These are phyloP conservation scores for Oryzias woworae DNA, from an alignment of 2,113 vertebrate genomes.

Conservation along the genomic window DNA sequence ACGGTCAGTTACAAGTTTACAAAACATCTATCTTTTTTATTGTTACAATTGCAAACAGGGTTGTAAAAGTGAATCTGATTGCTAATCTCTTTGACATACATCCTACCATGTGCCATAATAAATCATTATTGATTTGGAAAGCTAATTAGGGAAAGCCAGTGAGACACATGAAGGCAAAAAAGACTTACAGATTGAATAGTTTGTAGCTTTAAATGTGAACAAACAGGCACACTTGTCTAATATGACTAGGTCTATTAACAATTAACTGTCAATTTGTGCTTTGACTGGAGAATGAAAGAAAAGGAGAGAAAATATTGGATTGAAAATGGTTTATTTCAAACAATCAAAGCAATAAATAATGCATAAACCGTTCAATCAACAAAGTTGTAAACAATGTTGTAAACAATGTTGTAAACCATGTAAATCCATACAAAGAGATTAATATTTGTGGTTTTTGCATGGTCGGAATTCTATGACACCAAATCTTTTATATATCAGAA, in stretches of 20 bases:
- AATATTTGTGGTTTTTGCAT: too few species aligned
- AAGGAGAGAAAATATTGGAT: not conserved
- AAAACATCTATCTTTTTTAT: not conserved
- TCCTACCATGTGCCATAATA: conserved; percentile 20
- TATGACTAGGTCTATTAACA: conserved; percentile 46
- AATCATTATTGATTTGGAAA: conserved; percentile 44
- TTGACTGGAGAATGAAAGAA: not conserved
- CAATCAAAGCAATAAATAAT: too few species aligned
- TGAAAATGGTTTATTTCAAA: too few species aligned
- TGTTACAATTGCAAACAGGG: not conserved
- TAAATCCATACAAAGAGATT: too few species aligned
- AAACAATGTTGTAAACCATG: too few species aligned
- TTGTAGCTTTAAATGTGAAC: conserved; percentile 54
- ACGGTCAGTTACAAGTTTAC: not conserved
- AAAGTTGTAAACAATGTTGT: too few species aligned
- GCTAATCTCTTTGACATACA: conserved; percentile 23
- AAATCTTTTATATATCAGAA: too few species aligned
- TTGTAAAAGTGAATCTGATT: conserved; percentile 15
- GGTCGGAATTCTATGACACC: too few species aligned
- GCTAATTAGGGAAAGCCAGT: conserved; percentile 59
- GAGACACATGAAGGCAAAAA: conserved; percentile 49
- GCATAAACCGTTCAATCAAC: too few species aligned
- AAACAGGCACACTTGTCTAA: conserved; percentile 26
- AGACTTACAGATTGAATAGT: conserved; percentile 42
- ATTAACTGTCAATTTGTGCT: conserved; percentile 42